phyloP scores from a whole-genome alignment of 2,797 vertebrate species.

The Cetoscarus ocellatus region DNA sequence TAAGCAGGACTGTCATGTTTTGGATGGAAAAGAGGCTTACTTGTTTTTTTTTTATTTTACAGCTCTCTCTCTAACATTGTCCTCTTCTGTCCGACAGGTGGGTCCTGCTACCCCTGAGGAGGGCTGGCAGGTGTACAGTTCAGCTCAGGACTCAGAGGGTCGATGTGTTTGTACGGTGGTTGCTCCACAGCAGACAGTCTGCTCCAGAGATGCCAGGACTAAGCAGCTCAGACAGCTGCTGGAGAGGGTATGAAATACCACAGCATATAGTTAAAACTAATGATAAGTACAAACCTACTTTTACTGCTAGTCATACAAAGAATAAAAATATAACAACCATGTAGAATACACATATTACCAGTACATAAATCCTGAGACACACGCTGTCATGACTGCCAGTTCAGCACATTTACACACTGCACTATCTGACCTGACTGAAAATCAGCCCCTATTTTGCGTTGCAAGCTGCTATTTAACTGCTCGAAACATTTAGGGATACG shows the following conservation, averaged over 20 bases:
- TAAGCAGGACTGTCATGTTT: too few species aligned
- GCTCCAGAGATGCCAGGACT: conserved; percentile 94
- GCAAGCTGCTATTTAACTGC: too few species aligned
- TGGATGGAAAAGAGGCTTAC: too few species aligned
- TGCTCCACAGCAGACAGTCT: conserved; percentile 95
- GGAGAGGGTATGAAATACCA: conserved; percentile 88
- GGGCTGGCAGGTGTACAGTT: conserved; percentile 98
- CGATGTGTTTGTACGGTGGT: conserved; percentile 98
- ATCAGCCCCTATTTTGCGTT: too few species aligned
- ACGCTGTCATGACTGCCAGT: too few species aligned
- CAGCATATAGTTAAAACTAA: not conserved
- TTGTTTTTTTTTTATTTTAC: not conserved
- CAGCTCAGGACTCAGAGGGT: conserved; percentile 96
- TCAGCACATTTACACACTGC: too few species aligned
- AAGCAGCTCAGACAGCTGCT: conserved; percentile 95
- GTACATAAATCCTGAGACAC: too few species aligned
- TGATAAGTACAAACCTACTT: not conserved
- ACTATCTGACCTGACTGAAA: too few species aligned
- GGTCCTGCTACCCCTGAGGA: conserved; percentile 94
- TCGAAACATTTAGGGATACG: too few species aligned
- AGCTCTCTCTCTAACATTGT: not conserved
- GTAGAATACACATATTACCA: too few species aligned
- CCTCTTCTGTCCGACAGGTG: conserved; percentile 81
- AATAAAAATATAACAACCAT: too few species aligned
- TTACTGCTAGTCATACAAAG: too few species aligned